Base-by-base conservation (phyloP, 2,797 vertebrate species). In the Trachurus trachurus region DNA sequence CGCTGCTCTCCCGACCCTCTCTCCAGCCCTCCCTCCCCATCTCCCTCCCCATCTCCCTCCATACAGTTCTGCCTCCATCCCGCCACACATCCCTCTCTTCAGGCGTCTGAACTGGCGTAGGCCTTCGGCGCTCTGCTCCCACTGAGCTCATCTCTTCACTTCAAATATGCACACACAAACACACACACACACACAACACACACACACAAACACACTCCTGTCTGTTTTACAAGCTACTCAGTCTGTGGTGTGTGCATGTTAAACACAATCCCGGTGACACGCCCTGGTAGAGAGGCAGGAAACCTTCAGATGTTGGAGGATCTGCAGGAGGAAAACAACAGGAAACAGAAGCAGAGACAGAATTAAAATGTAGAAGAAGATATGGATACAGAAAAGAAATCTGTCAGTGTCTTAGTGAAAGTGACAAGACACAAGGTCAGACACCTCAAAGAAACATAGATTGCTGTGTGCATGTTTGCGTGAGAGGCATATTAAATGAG, bases 91-190 rank as follows among this genome's bases (percentile, higher is more conserved):
- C 92, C 71, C 89, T 88, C 65, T 93, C 93, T 73, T 94, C 93
- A 0, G 96, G 96, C 0, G 95, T 96, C 62, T 92, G 94, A 0
- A 29, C 91, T 0, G 94, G 88, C 12, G 95, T 95, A 82, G 95
- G 96, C 93, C 95, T 96, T 88, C 96, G 95, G 65, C 92, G 94
- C 75, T 97, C 97, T 0, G 93, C 95, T 76, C 96, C 95, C 60
- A 94, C 95, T 0, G 95, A 95, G 62, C 96, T 95, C 97, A 98
- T 98, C 68, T 76, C 72, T 21, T 44, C 37, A 42, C 72, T 58
- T 63, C 47, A 69, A 62, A 52, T 70, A 64, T n/a, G 29, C 66
- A 62, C 19, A 17, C 64, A 31, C 50, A 39, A 53, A 26, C 58
- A 62, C 56, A 74, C 65, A 69, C 71, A 62, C 50, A 29, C 71